phyloP scores from a whole-genome alignment of 2,888 invertebrate genomes.

The Campopleginae sp. region DNA sequence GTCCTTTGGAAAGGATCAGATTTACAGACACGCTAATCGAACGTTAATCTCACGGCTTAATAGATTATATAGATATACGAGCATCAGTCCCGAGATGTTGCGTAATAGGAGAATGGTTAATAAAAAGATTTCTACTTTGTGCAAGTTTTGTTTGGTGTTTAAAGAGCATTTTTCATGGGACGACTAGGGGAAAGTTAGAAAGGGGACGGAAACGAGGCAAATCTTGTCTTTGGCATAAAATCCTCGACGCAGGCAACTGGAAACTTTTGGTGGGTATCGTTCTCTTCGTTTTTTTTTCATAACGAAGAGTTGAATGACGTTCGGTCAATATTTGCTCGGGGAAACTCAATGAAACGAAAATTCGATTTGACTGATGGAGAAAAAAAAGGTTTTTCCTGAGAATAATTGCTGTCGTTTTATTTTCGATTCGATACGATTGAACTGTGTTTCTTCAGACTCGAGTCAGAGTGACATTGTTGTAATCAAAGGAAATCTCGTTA shows the following conservation, averaged over 20 bases:
- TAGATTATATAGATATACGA: neutral
- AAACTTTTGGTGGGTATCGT: too few species aligned
- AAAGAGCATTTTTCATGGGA: neutral
- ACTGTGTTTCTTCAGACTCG: neutral
- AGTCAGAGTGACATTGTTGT: neutral
- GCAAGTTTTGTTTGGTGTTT: neutral
- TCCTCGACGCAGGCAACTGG: too few species aligned
- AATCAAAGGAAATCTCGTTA: conserved; percentile 3
- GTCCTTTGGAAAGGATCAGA: conserved; percentile 35
- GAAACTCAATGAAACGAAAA: too few species aligned
- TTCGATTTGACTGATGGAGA: too few species aligned
- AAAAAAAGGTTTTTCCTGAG: too few species aligned
- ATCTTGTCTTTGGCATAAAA: too few species aligned
- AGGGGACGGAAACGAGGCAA: too few species aligned
- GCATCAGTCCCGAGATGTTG: neutral
- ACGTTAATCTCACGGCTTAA: conserved; percentile 19
- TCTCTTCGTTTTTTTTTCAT: too few species aligned
- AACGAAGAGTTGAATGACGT: too few species aligned
- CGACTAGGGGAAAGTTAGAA: too few species aligned
- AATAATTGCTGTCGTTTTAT: too few species aligned
- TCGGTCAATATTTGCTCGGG: too few species aligned
- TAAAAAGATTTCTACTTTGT: conserved; percentile 15
- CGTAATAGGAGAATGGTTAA: neutral
- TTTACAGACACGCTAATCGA: conserved; percentile 21
- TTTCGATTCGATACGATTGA: neutral